These are phyloP conservation scores for Coremacera marginata DNA, from an alignment of 2,888 invertebrate genomes.

Conservation along the genomic window DNA sequence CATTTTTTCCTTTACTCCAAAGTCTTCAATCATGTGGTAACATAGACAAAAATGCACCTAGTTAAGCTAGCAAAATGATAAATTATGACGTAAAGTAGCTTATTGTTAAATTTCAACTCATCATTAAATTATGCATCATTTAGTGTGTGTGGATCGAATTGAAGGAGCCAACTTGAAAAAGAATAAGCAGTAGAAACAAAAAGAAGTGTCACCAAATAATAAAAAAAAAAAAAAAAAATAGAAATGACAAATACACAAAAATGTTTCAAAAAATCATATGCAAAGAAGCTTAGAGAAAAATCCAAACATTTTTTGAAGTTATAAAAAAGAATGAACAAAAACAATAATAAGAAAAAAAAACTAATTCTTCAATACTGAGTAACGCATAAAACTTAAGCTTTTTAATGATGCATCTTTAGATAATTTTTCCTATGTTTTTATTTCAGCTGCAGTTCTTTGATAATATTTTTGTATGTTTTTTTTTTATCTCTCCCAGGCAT, in stretches of 20 bases:
- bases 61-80: slow-evolving; percentile 47
- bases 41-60: slow-evolving; percentile 29
- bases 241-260: neutral
- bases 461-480: neutral
- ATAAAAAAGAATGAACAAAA: neutral
- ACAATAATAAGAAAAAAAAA: neutral
- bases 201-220: neutral
- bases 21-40: slow-evolving; percentile 40
- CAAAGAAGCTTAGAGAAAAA: slow-evolving; percentile 21
- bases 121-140: slow-evolving; percentile 37
- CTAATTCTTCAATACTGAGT: neutral
- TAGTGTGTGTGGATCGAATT: neutral
- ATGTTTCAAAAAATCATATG: slow-evolving; percentile 2
- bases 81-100: slow-evolving; percentile 54
- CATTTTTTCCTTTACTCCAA: too few relatives aligned
- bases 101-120: slow-evolving; percentile 46
- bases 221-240: neutral
- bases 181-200: neutral
- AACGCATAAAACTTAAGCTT: slow-evolving; percentile 5
- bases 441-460: neutral
- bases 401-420: slow-evolving; percentile 15
- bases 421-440: neutral
- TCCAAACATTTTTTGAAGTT: neutral
- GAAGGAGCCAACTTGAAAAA: neutral
- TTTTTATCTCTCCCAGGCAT: neutral